Base-by-base conservation (phyloP, 2,113 vertebrate genomes). In the Myotis yumanensis region DNA sequence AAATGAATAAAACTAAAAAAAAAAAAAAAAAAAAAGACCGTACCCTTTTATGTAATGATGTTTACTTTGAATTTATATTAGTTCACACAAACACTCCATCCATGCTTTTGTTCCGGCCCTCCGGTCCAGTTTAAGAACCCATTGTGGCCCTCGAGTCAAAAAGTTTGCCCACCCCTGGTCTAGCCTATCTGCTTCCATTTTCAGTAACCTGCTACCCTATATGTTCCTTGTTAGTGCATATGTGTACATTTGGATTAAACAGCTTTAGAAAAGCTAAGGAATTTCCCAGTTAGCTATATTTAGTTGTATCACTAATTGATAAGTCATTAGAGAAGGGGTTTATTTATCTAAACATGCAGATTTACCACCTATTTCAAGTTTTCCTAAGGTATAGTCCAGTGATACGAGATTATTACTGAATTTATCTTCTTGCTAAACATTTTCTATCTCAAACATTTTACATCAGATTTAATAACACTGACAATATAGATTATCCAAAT, bases 251-350 rank as follows among this genome's bases (percentile, higher is more conserved):
- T 64, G 48, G 43, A 52, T 35, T 90, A 46, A 80, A 48, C 69
- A 89, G 43, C 92, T 81, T 81, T 72, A 85, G 77, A 88, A 94
- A 80, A 90, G 40, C 48, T 79, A 48, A 91, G 46, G 62, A 66
- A 23, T 89, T 86, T 88, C 89, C 79, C 28, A 77, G 2, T 62
- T 57, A 89, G 37, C 68, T 86, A 15, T 89, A 57, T 68, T 81
- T 91, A 91, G 72, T 89, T 92, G 51, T 71, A 10, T 32, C 57
- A 25, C 17, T 89, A 83, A 86, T 43, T 66, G n/a, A 30, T 62
- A 52, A 46, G 9, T 81, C 62, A 59, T 76, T 86, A 25, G 18
- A 75, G 77, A 80, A 17, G 35, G 69, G 28, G 68, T 83, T 54
- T 75, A 69, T 94, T 90, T 84, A 69, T 57, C 12, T 66, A 87